These are phyloP conservation scores for Apodemia hepburni DNA, from an alignment of 2,888 invertebrate species.

Conservation along the genomic window DNA sequence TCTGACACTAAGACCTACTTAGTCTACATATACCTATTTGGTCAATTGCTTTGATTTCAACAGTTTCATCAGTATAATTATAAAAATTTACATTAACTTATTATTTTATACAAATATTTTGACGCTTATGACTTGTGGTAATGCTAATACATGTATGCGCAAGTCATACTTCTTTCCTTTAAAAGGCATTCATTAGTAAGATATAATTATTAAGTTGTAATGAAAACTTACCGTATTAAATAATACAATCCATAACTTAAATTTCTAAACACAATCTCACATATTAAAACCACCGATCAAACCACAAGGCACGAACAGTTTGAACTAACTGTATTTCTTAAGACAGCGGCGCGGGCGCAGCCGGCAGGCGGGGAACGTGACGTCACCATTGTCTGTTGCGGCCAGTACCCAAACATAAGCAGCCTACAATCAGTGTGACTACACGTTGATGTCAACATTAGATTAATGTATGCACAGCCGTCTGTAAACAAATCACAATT, in stretches of 20 bases:
- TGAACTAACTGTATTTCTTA: conserved; percentile 23
- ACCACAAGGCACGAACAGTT: conserved; percentile 17
- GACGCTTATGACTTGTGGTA: too few species aligned
- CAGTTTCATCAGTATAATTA: too few species aligned
- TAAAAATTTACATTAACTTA: too few species aligned
- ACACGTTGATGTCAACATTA: not conserved
- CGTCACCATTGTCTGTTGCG: conserved; percentile 24
- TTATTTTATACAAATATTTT: too few species aligned
- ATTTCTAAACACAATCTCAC: not conserved
- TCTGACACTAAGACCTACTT: too few species aligned
- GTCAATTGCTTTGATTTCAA: too few species aligned
- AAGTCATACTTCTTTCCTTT: too few species aligned
- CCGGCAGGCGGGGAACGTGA: conserved; percentile 27
- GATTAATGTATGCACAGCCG: not conserved
- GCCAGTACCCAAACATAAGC: not conserved
- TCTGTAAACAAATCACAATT: too few species aligned
- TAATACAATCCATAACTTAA: not conserved
- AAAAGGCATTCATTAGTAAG: too few species aligned
- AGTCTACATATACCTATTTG: too few species aligned
- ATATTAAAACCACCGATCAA: not conserved
- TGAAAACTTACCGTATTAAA: not conserved
- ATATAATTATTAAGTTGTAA: not conserved
- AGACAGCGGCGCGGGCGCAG: conserved; percentile 23
- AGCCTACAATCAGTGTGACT: not conserved
- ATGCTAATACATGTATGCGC: too few species aligned